Conservation (phyloP, 1,140 invertebrate genomes). For the Danaus melanippus region DNA sequence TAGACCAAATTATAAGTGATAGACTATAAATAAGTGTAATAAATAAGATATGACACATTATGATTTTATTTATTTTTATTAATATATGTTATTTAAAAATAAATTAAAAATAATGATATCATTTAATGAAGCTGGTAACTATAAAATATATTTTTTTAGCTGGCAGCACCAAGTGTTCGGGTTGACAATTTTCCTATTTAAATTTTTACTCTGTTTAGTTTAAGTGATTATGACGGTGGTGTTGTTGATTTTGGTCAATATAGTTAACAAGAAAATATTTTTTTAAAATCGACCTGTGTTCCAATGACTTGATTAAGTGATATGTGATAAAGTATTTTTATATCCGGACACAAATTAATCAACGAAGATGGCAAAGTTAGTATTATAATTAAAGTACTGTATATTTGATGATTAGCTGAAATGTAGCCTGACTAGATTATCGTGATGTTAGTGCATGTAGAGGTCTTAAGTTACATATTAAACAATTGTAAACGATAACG, state of each 20-base stretch:
- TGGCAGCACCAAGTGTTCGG: not conserved
- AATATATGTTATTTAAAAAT: too few species aligned
- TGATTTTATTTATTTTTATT: too few species aligned
- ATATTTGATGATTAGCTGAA: slow-evolving; percentile 7
- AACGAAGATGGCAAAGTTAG: slow-evolving; percentile 57
- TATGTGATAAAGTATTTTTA: slow-evolving; percentile 26
- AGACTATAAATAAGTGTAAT: too few species aligned
- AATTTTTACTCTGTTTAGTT: slow-evolving; percentile 17
- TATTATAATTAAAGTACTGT: slow-evolving; percentile 8
- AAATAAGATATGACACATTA: too few species aligned
- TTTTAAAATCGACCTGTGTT: slow-evolving; percentile 30
- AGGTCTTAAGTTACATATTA: too few species aligned
- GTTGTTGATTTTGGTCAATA: slow-evolving; percentile 13
- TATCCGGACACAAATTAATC: slow-evolving; percentile 11
- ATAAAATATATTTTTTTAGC: not conserved
- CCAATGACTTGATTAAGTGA: slow-evolving; percentile 15
- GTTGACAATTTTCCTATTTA: too few species aligned
- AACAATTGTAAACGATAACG: too few species aligned
- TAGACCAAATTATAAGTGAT: too few species aligned
- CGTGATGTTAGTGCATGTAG: too few species aligned
- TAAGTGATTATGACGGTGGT: slow-evolving; percentile 8
- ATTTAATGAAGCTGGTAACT: slow-evolving; percentile 1
- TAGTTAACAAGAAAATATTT: slow-evolving; percentile 27
- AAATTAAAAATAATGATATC: slow-evolving; percentile 2
- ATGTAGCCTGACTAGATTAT: too few species aligned